Conservation (phyloP, 2,113 vertebrate species). For the Sarotherodon lohbergeri region DNA sequence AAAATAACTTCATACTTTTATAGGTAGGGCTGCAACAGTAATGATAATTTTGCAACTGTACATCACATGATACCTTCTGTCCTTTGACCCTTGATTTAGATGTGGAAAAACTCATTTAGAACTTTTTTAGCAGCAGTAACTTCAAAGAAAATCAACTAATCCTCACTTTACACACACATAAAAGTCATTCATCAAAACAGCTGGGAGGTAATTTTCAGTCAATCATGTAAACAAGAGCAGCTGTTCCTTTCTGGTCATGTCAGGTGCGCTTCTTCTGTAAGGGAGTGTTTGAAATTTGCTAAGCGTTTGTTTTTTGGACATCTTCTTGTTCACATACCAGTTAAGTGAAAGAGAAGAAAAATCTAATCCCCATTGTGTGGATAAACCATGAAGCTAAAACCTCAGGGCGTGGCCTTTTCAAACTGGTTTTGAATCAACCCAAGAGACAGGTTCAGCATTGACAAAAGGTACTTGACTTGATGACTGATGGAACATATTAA, state of each 20-base stretch:
- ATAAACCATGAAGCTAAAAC: not conserved
- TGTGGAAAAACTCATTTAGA: not conserved
- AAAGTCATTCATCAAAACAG: not conserved
- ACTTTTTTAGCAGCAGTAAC: not conserved
- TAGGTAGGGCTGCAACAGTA: not conserved
- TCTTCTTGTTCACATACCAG: not conserved
- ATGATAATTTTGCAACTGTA: not conserved
- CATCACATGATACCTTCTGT: not conserved
- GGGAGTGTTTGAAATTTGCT: conserved; percentile 8
- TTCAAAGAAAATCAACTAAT: not conserved
- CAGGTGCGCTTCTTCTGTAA: not conserved
- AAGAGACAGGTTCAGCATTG: not conserved
- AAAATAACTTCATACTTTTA: not conserved
- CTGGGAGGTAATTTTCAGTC: not conserved
- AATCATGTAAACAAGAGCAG: not conserved
- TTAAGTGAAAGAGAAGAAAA: not conserved
- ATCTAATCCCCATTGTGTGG: conserved; percentile 1
- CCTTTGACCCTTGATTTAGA: not conserved
- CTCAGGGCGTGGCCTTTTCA: conserved; percentile 38
- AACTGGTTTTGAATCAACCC: conserved; percentile 48
- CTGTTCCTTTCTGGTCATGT: not conserved
- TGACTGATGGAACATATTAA: not conserved
- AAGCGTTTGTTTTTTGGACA: not conserved
- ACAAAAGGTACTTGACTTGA: not conserved
- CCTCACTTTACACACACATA: not conserved